Base-by-base conservation (phyloP, 2,113 vertebrate genomes). In the Typhlomys cinereus region DNA sequence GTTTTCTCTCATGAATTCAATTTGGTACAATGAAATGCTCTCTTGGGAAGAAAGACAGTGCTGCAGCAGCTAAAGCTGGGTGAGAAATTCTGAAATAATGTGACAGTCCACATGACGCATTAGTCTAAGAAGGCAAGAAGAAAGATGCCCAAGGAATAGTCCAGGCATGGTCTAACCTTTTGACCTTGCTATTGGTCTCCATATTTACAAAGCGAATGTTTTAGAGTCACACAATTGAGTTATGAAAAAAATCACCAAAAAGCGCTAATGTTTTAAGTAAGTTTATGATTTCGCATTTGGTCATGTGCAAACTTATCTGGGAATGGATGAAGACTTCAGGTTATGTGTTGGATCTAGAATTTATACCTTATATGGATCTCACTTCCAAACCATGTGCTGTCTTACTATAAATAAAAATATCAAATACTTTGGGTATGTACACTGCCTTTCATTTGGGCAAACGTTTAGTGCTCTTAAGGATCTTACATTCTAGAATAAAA, bases 1-100 rank as follows among this genome's bases (percentile, higher is more conserved):
- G 48, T 82, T 93, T 81, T 92, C 69, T 73, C 76, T 94, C 88
- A 89, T 87, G 50, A 94, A 92, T 89, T 95, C 18, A 76, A 52
- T 89, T 94, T 80, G n/a, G 20, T 74, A 50, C 52, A 90, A 70
- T 78, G 54, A 91, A 88, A 74, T 89, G 44, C 23, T 76, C 36
- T 79, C 34, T 80, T 83, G n/a, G 90, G 50, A 80, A 90, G 18
- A 62, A 69, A 94, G 20, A 59, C 74, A 95, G 11, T 80, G 61
- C 46, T 61, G 12, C 14, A 89, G 71, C n/a, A 73, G 31, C 50
- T 92, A 76, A 85, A 83, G 41, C 62, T 91, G 57, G 25, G 29
- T 95, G 20, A 83, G 64, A 90, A 96, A 67, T 84, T 89, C 87
- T 87, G 27, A 76, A 94, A 91, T 91, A 84, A 75, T 27, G 4